Conservation (phyloP, 2,888 invertebrate genomes). For the Augochlorella aurata region DNA sequence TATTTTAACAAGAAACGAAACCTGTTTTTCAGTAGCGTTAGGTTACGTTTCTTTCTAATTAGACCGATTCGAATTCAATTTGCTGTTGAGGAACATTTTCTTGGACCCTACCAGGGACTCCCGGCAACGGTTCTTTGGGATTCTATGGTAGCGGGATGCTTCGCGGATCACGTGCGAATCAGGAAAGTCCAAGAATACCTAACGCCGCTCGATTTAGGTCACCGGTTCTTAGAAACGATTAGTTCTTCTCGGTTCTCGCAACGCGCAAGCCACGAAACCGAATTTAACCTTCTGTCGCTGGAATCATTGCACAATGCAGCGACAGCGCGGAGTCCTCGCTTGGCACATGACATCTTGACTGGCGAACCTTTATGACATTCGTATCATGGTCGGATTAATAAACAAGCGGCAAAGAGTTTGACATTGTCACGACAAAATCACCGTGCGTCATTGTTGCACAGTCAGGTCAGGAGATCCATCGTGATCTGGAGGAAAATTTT, state of each 20-base stretch:
- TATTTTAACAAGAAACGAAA: not conserved
- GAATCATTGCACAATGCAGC: conserved; percentile 70
- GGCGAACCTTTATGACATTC: conserved; percentile 6
- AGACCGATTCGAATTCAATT: too few species aligned
- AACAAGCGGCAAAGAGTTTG: not conserved
- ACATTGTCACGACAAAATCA: not conserved
- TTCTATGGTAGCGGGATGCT: not conserved
- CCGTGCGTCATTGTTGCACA: too few species aligned
- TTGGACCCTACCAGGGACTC: not conserved
- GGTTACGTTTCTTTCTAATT: too few species aligned
- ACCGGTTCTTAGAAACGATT: conserved; percentile 65
- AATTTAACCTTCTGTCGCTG: conserved; percentile 54
- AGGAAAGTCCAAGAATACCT: conserved; percentile 42
- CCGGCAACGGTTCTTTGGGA: not conserved
- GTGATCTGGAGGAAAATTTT: too few species aligned
- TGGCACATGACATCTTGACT: conserved; percentile 32
- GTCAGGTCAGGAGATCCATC: too few species aligned
- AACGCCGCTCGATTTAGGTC: conserved; percentile 53
- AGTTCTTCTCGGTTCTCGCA: conserved; percentile 56
- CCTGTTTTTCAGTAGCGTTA: too few species aligned
- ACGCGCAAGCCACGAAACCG: conserved; percentile 51
- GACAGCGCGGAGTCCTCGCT: conserved; percentile 42
- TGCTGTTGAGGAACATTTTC: not conserved
- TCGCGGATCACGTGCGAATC: conserved; percentile 29
- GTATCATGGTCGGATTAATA: not conserved